phyloP scores from a whole-genome alignment of 2,888 invertebrate species.

The Cephalotes varians region DNA sequence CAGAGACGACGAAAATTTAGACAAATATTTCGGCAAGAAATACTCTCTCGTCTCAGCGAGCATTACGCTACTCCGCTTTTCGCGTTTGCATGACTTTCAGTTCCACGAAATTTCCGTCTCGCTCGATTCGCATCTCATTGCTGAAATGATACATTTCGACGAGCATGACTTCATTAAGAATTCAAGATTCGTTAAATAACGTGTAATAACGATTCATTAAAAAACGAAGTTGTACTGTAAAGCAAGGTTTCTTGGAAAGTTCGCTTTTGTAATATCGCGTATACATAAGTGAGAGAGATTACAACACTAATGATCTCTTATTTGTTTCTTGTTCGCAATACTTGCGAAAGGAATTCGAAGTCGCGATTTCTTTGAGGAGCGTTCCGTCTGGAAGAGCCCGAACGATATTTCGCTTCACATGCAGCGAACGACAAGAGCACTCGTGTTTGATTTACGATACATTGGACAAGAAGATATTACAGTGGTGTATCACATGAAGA shows the following conservation, averaged over 20 bases:
- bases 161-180: neutral
- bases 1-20: conserved; percentile 12
- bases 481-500: conserved; percentile 24
- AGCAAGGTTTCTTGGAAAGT: neutral
- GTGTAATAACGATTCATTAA: too few species aligned
- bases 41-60: neutral
- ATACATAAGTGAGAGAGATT: neutral
- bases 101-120: neutral
- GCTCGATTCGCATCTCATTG: conserved; percentile 11
- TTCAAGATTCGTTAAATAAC: neutral
- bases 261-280: neutral
- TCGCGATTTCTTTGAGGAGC: neutral
- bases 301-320: neutral
- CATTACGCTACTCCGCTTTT: conserved; percentile 2
- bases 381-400: neutral
- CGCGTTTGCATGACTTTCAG: conserved; percentile 25
- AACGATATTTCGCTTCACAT: neutral
- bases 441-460: conserved; percentile 37
- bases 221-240: neutral
- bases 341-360: neutral
- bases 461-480: conserved; percentile 30
- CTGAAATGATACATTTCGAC: conserved; percentile 9
- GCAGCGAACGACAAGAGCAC: conserved; percentile 19
- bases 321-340: neutral
- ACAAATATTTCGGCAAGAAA: conserved; percentile 44